These are phyloP conservation scores for Hippocampus mohnikei DNA, from an alignment of 2,113 vertebrate species.

Conservation along the genomic window DNA sequence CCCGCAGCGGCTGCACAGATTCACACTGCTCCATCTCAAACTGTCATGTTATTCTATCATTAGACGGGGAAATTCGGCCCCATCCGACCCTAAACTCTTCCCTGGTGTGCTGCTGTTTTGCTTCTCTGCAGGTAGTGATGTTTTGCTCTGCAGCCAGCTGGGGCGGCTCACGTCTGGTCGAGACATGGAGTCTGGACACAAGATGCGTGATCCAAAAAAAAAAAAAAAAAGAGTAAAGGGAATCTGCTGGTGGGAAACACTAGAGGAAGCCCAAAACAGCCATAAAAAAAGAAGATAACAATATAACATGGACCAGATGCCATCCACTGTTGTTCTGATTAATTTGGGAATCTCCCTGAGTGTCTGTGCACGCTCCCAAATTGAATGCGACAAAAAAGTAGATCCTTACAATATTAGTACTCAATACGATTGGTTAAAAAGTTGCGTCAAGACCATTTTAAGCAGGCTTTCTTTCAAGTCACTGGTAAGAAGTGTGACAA, in stretches of 20 bases:
- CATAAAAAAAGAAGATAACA: constrained; percentile 29
- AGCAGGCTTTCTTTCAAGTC: constrained; percentile 14
- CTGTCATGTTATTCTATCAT: constrained; percentile 30
- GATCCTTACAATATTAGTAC: too few species aligned
- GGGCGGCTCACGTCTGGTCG: constrained; percentile 19
- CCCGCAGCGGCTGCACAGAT: constrained; percentile 23
- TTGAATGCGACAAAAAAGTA: constrained; percentile 29
- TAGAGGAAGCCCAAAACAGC: constrained; percentile 22
- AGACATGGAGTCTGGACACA: constrained; percentile 53
- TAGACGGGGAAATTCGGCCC: constrained; percentile 15
- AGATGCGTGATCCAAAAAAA: constrained; percentile 40
- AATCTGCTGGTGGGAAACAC: constrained; percentile 67
- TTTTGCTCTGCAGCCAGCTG: constrained; percentile 35
- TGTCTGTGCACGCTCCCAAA: constrained; percentile 22
- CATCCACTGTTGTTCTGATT: constrained; percentile 25
- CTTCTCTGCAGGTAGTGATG: constrained; percentile 5
- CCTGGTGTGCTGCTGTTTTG: not conserved
- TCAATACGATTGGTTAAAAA: constrained; percentile 7
- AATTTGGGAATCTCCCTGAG: constrained; percentile 42
- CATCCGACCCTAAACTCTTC: not conserved
- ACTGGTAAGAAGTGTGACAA: not conserved
- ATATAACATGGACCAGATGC: constrained; percentile 70
- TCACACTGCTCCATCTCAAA: constrained; percentile 18
- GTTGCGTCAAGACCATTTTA: not conserved
- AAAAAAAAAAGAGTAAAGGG: constrained; percentile 28